Percentiles rank a stretch among this genome's conserved stretches.
phyloP scores from a whole-genome alignment of 2,888 invertebrate species.

The Drosophila neotestacea region DNA sequence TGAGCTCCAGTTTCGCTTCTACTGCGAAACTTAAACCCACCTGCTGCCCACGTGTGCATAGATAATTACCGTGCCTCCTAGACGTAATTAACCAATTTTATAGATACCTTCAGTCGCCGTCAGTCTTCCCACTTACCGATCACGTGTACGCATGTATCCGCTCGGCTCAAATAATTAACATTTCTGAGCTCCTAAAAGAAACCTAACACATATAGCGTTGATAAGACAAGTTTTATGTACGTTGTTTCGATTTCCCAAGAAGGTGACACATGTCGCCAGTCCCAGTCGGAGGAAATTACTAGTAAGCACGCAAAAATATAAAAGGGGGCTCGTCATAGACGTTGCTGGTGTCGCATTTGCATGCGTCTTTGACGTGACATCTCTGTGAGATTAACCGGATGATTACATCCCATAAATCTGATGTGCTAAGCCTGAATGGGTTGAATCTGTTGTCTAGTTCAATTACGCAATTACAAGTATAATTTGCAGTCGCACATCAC shows the following conservation, averaged over 20 bases:
- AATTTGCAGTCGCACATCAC: conserved; percentile 11
- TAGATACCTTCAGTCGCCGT: conserved; percentile 5
- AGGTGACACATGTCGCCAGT: conserved; percentile 14
- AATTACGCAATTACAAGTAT: conserved; percentile 19
- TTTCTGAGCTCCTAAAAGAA: background rate
- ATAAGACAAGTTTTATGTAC: conserved; percentile 32
- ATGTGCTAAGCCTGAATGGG: conserved; percentile 8
- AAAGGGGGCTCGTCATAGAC: conserved; percentile 41
- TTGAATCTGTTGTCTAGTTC: conserved; percentile 3
- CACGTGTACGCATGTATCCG: conserved; percentile 30
- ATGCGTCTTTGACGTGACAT: conserved; percentile 15
- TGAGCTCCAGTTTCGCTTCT: conserved; percentile 3
- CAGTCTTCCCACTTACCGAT: conserved; percentile 21
- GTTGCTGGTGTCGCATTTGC: background rate
- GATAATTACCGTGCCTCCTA: conserved; percentile 17
- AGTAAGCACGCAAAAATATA: conserved; percentile 10
- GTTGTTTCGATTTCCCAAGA: background rate
- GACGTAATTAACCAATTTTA: conserved; percentile 26
- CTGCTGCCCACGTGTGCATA: conserved; percentile 56
- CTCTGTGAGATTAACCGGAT: background rate
- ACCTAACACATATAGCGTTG: conserved; percentile 1
- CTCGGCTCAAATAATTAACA: conserved; percentile 2
- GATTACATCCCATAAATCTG: conserved; percentile 14
- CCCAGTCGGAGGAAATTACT: conserved; percentile 21
- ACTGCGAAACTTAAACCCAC: conserved; percentile 32